Base-by-base conservation (phyloP, 2,888 invertebrate species). In the Phragmatobia fuliginosa region DNA sequence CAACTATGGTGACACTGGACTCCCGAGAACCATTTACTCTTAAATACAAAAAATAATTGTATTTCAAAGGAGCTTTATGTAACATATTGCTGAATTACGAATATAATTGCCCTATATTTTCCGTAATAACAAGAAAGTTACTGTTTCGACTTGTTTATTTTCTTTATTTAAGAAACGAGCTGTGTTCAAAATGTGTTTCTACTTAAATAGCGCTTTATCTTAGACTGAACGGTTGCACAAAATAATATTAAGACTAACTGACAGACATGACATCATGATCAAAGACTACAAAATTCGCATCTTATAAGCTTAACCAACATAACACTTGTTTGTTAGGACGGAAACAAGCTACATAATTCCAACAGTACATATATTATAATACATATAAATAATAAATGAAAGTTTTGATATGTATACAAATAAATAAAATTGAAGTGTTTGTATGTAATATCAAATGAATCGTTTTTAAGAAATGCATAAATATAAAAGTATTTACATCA, bases 1-100 rank as follows among this genome's bases (percentile, higher is more conserved):
- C n/a, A 73, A 78, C 81, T 76, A 78, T 82, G 84, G 82, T 88
- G 88, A 89, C 87, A 87, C 82, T 86, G 77, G 78, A 81, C 81
- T 79, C 81, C 78, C 76, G 60, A 66, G 68, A 67, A 71, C 66
- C 71, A 33, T 71, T 68, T 61, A 64, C 71, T 62, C 60, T 58
- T 66, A 25, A 72, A 67, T 66, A 25, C 36, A 1, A 59, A 73
- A 70, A 68, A 33, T 33, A 18, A 32, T 28, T 5, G 31, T 41
- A 31, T 61, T 61, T 62, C 18, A 62, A 18, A 28, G 28, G 38
- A 62, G 38, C 61, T 38, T 38, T 62, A 38, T 62, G n/a, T 36
- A 33, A 36, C 16, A 25, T 21, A 6, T 36, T 32, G 3, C 36
- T 14, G 25, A n/a, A 36, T 61, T 28, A 61, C 25, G 25, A 61